Conservation (phyloP, 2,113 vertebrate genomes). For the Hucho hucho region DNA sequence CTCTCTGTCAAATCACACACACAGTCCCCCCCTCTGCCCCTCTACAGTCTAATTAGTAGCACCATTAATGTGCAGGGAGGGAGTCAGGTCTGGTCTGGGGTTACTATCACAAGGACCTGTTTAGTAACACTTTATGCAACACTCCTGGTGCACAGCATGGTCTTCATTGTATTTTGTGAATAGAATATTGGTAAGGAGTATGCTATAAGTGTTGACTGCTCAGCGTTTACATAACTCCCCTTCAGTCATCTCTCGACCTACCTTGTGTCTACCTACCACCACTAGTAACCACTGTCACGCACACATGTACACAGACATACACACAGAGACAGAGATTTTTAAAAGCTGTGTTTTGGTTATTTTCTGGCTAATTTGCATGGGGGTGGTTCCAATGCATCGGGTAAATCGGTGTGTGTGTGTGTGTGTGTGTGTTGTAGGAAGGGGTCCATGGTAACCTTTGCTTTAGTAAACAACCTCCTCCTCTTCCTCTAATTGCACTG, state of each 20-base stretch:
- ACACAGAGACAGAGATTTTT: not conserved
- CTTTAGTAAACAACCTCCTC: not conserved
- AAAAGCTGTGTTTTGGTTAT: not conserved
- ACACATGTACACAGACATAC: not conserved
- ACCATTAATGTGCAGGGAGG: constrained; percentile 34
- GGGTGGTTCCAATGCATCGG: constrained; percentile 1
- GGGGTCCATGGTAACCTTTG: not conserved
- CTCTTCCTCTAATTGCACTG: not conserved
- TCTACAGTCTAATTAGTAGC: constrained; percentile 52
- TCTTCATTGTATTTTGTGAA: not conserved
- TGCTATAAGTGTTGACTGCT: too few relatives aligned
- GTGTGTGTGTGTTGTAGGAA: not conserved
- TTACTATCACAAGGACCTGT: constrained; percentile 10
- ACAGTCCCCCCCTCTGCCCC: constrained; percentile 21
- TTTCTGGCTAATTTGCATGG: constrained; percentile 9
- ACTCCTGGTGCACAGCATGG: constrained; percentile 1
- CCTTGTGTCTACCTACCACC: too few relatives aligned
- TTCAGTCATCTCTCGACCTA: too few relatives aligned
- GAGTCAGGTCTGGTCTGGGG: constrained; percentile 16
- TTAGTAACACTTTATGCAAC: constrained; percentile 29
- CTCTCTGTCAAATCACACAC: constrained; percentile 33
- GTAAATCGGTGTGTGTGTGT: constrained; percentile 8
- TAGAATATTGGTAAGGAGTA: too few relatives aligned
- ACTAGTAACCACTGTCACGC: not conserved
- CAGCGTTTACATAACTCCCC: too few relatives aligned